A percentile compares a stretch with the other conserved stretches of the same genome.
These are phyloP conservation scores for Aleadryas rufinucha DNA, from an alignment of 2,113 vertebrate genomes.

Conservation along the genomic window DNA sequence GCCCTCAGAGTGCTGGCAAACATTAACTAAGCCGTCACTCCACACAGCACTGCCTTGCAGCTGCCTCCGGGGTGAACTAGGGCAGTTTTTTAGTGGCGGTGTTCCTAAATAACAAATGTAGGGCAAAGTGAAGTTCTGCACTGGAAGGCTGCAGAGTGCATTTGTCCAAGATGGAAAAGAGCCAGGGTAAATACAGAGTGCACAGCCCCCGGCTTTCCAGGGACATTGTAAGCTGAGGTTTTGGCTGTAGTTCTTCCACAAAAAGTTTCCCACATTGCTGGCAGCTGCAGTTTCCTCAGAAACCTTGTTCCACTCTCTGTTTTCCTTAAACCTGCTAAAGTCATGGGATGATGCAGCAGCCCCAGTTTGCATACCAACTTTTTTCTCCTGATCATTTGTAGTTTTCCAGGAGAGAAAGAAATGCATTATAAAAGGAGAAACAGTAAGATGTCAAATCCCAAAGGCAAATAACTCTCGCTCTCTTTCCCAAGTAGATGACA, in stretches of 20 bases:
- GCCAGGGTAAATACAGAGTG: background rate
- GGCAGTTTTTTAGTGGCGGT: background rate
- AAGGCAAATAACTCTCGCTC: background rate
- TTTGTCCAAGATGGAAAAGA: background rate
- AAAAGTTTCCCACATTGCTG: background rate
- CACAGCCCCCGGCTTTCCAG: background rate
- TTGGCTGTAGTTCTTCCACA: background rate
- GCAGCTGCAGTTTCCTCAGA: background rate
- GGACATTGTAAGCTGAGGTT: background rate
- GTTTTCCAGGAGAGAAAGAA: background rate
- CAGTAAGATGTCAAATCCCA: background rate
- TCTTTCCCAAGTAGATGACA: background rate
- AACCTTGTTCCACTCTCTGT: background rate
- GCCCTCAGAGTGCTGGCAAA: background rate
- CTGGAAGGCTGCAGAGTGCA: background rate
- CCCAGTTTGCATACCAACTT: background rate
- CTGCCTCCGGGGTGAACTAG: background rate
- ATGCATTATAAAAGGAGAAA: background rate
- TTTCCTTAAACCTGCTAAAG: background rate
- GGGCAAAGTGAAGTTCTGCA: background rate
- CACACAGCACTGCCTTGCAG: background rate
- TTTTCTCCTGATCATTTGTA: background rate
- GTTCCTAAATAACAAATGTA: background rate
- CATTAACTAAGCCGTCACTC: background rate
- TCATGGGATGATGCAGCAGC: background rate